These are phyloP conservation scores for Anorthoa munda DNA, from an alignment of 2,888 invertebrate species.

Conservation along the genomic window DNA sequence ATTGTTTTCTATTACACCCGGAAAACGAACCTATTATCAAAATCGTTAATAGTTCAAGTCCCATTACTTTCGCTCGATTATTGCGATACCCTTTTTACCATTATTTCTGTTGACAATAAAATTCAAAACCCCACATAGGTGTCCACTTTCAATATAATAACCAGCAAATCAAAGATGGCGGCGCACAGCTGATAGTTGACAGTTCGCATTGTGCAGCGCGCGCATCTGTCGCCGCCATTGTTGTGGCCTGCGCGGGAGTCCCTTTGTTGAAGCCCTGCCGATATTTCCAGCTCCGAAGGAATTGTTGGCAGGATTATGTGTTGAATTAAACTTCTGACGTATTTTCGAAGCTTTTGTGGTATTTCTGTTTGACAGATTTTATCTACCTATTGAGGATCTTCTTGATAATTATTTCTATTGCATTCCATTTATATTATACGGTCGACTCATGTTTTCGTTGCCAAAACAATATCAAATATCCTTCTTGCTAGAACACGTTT, in stretches of 20 bases:
- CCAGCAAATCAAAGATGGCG: constrained; percentile 62
- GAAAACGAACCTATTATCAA: not conserved
- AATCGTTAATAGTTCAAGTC: constrained; percentile 6
- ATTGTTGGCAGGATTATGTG: constrained; percentile 56
- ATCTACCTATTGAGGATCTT: constrained; percentile 4
- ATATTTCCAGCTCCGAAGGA: constrained; percentile 50
- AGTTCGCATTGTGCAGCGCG: constrained; percentile 63
- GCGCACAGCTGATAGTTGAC: constrained; percentile 73
- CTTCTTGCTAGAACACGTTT: not conserved
- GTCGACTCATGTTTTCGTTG: not conserved
- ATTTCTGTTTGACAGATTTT: not conserved
- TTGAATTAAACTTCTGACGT: constrained; percentile 19
- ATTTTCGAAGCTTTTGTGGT: constrained; percentile 25
- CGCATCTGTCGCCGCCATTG: constrained; percentile 74
- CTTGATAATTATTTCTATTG: constrained; percentile 1
- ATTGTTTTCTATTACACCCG: not conserved
- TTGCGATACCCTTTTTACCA: constrained; percentile 21
- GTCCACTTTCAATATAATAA: constrained; percentile 50
- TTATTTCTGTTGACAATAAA: constrained; percentile 25
- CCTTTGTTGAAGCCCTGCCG: constrained; percentile 47
- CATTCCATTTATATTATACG: not conserved
- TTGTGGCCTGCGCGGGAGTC: constrained; percentile 65
- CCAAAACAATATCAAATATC: not conserved
- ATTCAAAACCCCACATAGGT: constrained; percentile 46
- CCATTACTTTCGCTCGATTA: not conserved